Conservation (phyloP, 2,797 vertebrate genomes). For the Rallus crepitans region DNA sequence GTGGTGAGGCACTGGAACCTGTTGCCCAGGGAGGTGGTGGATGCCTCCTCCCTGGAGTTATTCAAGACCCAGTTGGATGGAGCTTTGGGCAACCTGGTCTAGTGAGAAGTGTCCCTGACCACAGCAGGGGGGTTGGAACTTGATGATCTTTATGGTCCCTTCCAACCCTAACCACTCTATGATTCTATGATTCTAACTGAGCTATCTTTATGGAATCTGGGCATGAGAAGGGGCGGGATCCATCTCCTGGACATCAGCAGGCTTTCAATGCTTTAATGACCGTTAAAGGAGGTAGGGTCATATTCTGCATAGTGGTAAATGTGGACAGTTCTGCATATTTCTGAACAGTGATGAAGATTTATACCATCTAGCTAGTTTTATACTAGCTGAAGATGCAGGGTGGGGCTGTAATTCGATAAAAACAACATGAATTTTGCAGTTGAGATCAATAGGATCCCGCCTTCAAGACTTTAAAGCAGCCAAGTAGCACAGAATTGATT, state of each 20-base stretch:
- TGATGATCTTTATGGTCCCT: too few relatives aligned
- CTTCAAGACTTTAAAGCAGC: neutral
- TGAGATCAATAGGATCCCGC: neutral
- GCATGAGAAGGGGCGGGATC: neutral
- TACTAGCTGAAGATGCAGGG: neutral
- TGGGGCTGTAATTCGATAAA: neutral
- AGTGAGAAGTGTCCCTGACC: too few relatives aligned
- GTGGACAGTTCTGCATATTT: neutral
- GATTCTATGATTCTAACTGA: neutral
- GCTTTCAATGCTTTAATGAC: neutral
- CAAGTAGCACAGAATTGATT: neutral
- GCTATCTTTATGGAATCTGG: neutral
- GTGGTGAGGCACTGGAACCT: too few relatives aligned
- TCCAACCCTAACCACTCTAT: too few relatives aligned
- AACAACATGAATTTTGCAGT: neutral
- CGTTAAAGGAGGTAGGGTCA: neutral
- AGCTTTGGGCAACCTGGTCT: too few relatives aligned
- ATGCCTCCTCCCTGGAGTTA: too few relatives aligned
- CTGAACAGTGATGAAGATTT: neutral
- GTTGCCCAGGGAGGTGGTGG: too few relatives aligned
- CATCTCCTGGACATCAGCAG: neutral
- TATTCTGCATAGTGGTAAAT: neutral
- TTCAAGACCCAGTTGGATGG: too few relatives aligned
- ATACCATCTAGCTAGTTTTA: neutral
- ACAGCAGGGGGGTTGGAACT: too few relatives aligned